phyloP scores from a whole-genome alignment of 1,140 invertebrate species.

The Trichomalopsis sarcophagae region DNA sequence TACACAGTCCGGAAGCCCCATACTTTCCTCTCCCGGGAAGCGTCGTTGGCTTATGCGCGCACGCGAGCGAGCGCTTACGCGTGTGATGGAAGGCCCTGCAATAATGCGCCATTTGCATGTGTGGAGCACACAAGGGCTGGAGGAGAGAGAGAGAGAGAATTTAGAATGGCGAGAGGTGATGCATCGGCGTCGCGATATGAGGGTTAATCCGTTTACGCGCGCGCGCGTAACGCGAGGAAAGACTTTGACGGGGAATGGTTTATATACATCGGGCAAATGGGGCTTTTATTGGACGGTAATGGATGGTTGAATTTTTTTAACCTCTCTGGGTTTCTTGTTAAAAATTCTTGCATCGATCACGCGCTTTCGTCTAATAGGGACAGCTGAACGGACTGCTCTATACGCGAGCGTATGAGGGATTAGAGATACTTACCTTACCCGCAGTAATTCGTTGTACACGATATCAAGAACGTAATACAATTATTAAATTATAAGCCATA shows the following conservation, averaged over 20 bases:
- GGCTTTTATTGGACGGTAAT: not conserved
- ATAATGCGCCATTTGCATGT: constrained; percentile 21
- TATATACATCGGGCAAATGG: not conserved
- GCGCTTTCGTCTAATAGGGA: too few relatives aligned
- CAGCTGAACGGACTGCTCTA: too few relatives aligned
- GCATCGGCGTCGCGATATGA: constrained; percentile 2
- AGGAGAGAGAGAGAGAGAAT: constrained; percentile 15
- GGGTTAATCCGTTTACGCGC: constrained; percentile 1
- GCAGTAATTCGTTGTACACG: too few relatives aligned
- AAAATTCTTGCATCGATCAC: too few relatives aligned
- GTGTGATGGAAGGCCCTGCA: not conserved
- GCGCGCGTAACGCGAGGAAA: not conserved
- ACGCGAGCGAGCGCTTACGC: not conserved
- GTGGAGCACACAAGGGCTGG: not conserved
- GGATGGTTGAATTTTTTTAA: not conserved
- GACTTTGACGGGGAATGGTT: not conserved
- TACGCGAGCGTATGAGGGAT: too few relatives aligned
- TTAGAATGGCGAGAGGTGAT: not conserved
- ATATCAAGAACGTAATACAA: too few relatives aligned
- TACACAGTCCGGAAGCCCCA: not conserved
- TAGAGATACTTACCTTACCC: too few relatives aligned
- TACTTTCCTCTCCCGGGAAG: not conserved
- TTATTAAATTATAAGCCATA: not conserved
- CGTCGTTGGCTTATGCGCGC: not conserved
- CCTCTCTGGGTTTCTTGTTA: too few relatives aligned